These are phyloP conservation scores for Rhinoptilus africanus DNA, from an alignment of 2,113 vertebrate genomes.

Conservation along the genomic window DNA sequence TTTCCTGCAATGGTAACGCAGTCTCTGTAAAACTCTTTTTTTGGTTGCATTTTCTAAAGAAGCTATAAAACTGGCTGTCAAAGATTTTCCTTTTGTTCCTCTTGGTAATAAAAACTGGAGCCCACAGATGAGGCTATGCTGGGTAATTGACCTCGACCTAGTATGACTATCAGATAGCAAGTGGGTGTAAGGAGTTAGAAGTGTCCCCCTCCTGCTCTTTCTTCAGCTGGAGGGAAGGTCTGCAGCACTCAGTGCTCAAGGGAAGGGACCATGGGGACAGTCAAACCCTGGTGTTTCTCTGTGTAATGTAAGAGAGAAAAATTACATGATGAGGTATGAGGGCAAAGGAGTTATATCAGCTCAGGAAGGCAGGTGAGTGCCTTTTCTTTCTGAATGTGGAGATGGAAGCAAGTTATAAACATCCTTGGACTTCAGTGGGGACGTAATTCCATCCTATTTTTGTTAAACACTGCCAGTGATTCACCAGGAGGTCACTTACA, in stretches of 20 bases:
- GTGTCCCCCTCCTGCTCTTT: neutral
- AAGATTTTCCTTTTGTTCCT: neutral
- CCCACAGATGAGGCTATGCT: neutral
- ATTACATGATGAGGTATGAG: rapidly evolving
- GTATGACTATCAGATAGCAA: neutral
- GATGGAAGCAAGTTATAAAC: neutral
- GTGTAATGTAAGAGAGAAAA: neutral
- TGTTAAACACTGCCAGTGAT: neutral
- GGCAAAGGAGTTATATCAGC: neutral
- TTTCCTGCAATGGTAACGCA: neutral
- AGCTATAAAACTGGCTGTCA: neutral
- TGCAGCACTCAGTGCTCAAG: neutral
- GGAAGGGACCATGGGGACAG: neutral
- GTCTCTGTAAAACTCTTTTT: neutral
- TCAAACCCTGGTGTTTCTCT: neutral
- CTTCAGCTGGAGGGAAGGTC: neutral
- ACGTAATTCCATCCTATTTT: neutral
- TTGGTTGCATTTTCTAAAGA: neutral
- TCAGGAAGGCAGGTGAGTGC: neutral
- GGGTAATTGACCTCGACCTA: neutral
- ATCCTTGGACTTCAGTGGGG: neutral
- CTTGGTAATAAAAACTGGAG: neutral
- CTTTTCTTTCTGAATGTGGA: neutral
- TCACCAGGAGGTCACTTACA: neutral
- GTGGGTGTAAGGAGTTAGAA: neutral